Percentiles rank a stretch among this genome's conserved stretches.
Conservation (phyloP, 2,113 vertebrate genomes). For the Sarotherodon lohbergeri region DNA sequence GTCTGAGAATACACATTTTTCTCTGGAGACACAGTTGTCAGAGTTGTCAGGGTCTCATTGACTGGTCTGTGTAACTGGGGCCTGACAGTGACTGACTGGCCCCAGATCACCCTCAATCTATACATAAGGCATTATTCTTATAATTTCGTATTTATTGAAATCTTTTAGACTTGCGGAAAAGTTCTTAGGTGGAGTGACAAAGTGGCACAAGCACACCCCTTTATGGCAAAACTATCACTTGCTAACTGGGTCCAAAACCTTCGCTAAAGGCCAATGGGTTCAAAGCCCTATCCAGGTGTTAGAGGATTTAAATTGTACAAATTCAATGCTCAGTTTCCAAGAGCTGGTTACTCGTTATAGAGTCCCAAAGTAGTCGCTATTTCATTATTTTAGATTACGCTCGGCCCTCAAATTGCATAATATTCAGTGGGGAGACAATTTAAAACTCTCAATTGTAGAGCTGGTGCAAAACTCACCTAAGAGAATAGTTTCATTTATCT, state of each 20-base stretch:
- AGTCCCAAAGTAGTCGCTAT: not conserved
- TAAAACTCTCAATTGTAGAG: not conserved
- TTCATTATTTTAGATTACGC: not conserved
- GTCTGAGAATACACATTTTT: not conserved
- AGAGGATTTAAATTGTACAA: not conserved
- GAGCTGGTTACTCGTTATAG: not conserved
- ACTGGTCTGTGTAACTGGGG: not conserved
- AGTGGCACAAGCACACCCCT: not conserved
- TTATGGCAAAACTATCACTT: not conserved
- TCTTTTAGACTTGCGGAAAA: not conserved
- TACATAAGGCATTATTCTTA: not conserved
- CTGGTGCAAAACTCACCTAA: not conserved
- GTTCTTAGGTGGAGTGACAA: not conserved
- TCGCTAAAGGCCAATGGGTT: not conserved
- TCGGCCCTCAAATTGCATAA: not conserved
- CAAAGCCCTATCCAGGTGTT: not conserved
- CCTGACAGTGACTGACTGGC: not conserved
- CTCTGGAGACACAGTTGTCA: not conserved
- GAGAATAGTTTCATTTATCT: not conserved
- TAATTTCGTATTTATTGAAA: not conserved
- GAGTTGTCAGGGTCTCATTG: not conserved
- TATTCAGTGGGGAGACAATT: not conserved
- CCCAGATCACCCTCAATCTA: not conserved
- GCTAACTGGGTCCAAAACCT: not conserved
- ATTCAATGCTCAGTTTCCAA: not conserved